A percentile compares a stretch with the other conserved stretches of the same genome.
These are phyloP conservation scores for Zootoca vivipara DNA, from an alignment of 2,113 vertebrate species.

Conservation along the genomic window DNA sequence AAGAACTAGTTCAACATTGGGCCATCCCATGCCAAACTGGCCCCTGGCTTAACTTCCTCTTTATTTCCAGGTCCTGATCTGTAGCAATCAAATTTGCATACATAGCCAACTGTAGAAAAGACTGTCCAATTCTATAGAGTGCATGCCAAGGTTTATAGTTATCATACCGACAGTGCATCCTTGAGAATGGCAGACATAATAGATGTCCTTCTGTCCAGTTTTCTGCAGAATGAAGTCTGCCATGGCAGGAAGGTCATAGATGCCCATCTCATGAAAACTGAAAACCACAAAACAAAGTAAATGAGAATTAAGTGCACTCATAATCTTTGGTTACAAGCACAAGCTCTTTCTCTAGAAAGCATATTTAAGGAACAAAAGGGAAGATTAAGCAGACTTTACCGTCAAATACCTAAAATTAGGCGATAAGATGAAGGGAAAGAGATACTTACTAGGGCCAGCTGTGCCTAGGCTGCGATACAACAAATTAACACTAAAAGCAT, in stretches of 20 bases:
- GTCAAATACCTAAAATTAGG: too few species aligned
- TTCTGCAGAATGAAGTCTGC: constrained; percentile 12
- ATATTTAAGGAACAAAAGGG: not conserved
- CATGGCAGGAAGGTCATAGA: constrained; percentile 7
- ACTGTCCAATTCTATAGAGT: too few species aligned
- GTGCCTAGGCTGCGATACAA: too few species aligned
- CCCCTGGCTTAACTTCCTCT: too few species aligned
- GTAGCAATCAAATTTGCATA: not conserved
- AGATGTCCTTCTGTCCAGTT: constrained; percentile 3
- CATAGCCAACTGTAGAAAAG: not conserved
- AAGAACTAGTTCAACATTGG: too few species aligned
- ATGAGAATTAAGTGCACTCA: not conserved
- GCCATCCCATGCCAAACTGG: too few species aligned
- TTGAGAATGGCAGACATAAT: not conserved
- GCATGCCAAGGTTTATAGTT: not conserved
- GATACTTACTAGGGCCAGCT: too few species aligned
- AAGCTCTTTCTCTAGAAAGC: too few species aligned
- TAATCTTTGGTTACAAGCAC: not conserved
- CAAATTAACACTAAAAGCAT: too few species aligned
- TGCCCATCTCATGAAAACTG: constrained; percentile 18
- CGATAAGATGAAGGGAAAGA: too few species aligned
- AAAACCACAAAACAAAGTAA: not conserved
- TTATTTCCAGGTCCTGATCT: not conserved
- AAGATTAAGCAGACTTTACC: too few species aligned
- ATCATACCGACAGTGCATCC: constrained; percentile 79